Conservation (phyloP, 1,140 invertebrate genomes). For the Drosophila azteca region DNA sequence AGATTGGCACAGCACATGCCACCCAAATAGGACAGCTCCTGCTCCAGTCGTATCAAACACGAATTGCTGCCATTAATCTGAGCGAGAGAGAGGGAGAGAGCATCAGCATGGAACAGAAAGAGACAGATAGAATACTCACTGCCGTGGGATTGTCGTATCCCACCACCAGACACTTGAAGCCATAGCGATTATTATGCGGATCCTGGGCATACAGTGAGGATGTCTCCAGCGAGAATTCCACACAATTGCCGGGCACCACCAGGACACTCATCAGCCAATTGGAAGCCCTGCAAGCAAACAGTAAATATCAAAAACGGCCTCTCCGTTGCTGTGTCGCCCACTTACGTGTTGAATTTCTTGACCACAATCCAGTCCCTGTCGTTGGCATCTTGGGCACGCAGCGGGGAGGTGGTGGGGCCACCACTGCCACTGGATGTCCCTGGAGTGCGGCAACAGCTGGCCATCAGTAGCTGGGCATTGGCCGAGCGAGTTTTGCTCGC, state of each 20-base stretch:
- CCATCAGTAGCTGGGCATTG: constrained; percentile 68
- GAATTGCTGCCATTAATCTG: constrained; percentile 77
- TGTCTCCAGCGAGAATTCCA: constrained; percentile 97
- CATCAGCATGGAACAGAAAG: constrained; percentile 64
- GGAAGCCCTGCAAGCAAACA: constrained; percentile 84
- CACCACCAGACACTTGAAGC: constrained; percentile 95
- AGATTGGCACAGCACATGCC: constrained; percentile 95
- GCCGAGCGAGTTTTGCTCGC: constrained; percentile 23
- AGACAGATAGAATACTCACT: constrained; percentile 31
- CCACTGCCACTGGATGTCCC: constrained; percentile 3
- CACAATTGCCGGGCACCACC: constrained; percentile 96
- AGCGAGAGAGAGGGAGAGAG: constrained; percentile 18
- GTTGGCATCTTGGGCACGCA: constrained; percentile 32
- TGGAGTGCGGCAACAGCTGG: constrained; percentile 58
- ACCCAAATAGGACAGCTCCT: constrained; percentile 95
- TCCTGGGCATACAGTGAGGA: constrained; percentile 97
- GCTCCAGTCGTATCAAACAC: constrained; percentile 91
- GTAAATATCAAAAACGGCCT: background rate
- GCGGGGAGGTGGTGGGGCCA: background rate
- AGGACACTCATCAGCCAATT: constrained; percentile 95
- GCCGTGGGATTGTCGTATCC: constrained; percentile 93
- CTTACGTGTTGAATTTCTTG: constrained; percentile 83
- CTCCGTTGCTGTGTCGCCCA: background rate
- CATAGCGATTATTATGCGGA: constrained; percentile 92
- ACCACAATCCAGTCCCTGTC: constrained; percentile 80